Percentiles rank a stretch among this genome's conserved stretches.
These are phyloP conservation scores for Grammomys surdaster DNA, from an alignment of 2,113 vertebrate genomes.

Conservation along the genomic window DNA sequence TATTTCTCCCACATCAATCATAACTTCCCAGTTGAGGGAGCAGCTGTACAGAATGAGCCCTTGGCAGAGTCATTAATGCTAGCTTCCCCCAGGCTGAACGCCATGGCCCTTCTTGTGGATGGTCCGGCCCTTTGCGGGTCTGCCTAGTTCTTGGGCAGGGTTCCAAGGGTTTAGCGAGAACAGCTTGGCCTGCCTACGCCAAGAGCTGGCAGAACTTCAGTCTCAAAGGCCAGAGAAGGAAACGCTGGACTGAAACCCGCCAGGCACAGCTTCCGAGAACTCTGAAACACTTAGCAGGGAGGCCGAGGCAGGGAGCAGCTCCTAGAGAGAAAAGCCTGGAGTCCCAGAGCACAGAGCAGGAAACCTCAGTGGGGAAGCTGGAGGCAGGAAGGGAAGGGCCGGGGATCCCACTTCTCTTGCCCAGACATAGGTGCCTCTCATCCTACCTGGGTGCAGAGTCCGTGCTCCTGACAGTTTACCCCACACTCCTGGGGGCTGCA, in stretches of 20 bases:
- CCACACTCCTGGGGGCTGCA: not conserved
- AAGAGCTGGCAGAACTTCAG: not conserved
- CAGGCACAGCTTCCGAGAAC: too few species aligned
- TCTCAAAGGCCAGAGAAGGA: not conserved
- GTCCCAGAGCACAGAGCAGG: too few species aligned
- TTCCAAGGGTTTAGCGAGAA: not conserved
- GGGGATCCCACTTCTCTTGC: not conserved
- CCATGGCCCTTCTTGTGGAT: not conserved
- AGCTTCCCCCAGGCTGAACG: not conserved
- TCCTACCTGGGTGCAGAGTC: constrained; percentile 68
- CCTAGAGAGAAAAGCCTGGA: not conserved
- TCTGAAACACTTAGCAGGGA: not conserved
- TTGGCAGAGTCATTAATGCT: not conserved
- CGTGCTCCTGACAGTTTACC: not conserved
- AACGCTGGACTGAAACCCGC: not conserved
- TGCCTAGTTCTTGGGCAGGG: not conserved
- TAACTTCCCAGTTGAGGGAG: not conserved
- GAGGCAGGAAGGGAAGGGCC: not conserved
- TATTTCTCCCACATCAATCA: not conserved
- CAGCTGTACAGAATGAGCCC: not conserved
- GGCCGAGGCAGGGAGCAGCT: not conserved
- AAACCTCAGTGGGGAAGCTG: not conserved
- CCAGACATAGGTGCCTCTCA: not conserved
- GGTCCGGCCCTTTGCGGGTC: not conserved
- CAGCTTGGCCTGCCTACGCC: not conserved